Conservation (phyloP, 2,113 vertebrate genomes). For the Sinosuthora webbiana region DNA sequence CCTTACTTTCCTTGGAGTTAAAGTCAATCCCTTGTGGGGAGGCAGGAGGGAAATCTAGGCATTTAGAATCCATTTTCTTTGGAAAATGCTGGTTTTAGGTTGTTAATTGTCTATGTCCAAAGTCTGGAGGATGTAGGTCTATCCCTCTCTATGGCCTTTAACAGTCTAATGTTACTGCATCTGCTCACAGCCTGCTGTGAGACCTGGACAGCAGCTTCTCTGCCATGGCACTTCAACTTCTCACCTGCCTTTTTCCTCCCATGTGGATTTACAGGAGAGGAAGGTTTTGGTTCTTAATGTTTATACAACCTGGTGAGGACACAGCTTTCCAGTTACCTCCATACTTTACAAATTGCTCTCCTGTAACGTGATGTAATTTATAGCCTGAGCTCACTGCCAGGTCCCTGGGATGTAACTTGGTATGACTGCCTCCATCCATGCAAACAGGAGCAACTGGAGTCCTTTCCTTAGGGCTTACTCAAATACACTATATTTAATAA, state of each 20-base stretch:
- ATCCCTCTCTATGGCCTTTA: not conserved
- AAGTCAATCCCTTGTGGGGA: not conserved
- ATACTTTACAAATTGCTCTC: not conserved
- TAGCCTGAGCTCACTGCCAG: not conserved
- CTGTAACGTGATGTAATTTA: not conserved
- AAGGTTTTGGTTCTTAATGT: not conserved
- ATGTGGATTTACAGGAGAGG: not conserved
- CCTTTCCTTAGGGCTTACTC: constrained; percentile 54
- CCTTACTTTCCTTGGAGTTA: not conserved
- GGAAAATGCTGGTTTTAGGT: not conserved
- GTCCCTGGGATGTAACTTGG: constrained; percentile 22
- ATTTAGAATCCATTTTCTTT: not conserved
- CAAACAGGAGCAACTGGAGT: constrained; percentile 42
- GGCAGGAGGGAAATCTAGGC: not conserved
- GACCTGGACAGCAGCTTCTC: not conserved
- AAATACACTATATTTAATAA: constrained; percentile 67
- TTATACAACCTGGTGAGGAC: not conserved
- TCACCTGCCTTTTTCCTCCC: not conserved
- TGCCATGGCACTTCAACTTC: not conserved
- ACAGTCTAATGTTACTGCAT: not conserved
- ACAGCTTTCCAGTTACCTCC: not conserved
- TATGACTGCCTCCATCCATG: not conserved
- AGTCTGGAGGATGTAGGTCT: not conserved
- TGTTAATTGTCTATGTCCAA: not conserved
- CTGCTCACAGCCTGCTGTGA: not conserved